These are phyloP conservation scores for Chouioia cunea DNA, from an alignment of 2,888 invertebrate species.

Conservation along the genomic window DNA sequence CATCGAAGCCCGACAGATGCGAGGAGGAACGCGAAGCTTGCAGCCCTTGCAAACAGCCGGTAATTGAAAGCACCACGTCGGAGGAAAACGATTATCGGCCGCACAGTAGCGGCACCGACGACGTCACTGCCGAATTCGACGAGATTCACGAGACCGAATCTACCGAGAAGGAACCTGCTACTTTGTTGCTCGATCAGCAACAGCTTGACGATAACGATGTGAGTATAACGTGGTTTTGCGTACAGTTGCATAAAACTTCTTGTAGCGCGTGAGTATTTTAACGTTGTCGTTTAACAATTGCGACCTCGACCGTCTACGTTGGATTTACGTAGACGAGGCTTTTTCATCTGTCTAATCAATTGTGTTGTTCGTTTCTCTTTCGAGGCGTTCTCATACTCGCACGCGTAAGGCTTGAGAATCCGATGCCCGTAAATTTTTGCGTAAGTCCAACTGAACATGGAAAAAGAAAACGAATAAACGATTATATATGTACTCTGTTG, in stretches of 20 bases:
- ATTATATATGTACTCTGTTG: too few species aligned
- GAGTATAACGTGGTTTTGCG: too few species aligned
- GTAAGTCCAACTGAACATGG: slow-evolving; percentile 36
- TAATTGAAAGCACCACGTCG: slow-evolving; percentile 16
- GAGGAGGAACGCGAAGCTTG: slow-evolving; percentile 43
- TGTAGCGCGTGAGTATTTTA: too few species aligned
- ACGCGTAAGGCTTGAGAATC: slow-evolving; percentile 11
- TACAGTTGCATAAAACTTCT: too few species aligned
- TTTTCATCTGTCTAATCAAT: too few species aligned
- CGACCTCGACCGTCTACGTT: too few species aligned
- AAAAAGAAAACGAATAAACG: too few species aligned
- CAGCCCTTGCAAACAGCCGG: slow-evolving; percentile 38
- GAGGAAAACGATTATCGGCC: slow-evolving; percentile 2
- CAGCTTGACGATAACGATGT: slow-evolving; percentile 38
- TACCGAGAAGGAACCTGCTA: slow-evolving; percentile 30
- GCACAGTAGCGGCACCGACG: slow-evolving; percentile 55
- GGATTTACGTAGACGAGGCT: too few species aligned
- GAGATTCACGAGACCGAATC: slow-evolving; percentile 41
- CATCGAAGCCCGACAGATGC: slow-evolving; percentile 44
- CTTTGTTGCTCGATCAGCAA: not conserved
- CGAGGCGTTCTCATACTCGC: not conserved
- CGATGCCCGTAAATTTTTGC: slow-evolving; percentile 1
- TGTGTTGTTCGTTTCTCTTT: too few species aligned
- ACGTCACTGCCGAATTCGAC: slow-evolving; percentile 52
- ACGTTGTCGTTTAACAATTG: not conserved